phyloP scores from a whole-genome alignment of 2,797 vertebrate species.

The Eleutherodactylus coqui region DNA sequence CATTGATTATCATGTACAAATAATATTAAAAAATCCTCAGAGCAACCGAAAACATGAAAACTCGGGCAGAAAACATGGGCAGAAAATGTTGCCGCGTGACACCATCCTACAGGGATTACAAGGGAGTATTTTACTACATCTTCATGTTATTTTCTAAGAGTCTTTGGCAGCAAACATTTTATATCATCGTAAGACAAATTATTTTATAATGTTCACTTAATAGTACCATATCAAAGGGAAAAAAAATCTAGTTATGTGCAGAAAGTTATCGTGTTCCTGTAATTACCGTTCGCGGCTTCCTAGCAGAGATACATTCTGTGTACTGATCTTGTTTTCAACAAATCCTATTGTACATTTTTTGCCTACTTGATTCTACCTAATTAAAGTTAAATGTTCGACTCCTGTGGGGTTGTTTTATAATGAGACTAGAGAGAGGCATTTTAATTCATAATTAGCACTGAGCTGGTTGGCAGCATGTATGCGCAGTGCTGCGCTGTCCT shows the following conservation, averaged over 20 bases:
- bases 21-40: neutral
- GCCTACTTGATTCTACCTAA: conserved; percentile 64
- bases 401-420: conserved; percentile 38
- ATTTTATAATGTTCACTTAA: neutral
- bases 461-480: conserved; percentile 29
- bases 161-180: too few relatives aligned
- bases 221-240: neutral
- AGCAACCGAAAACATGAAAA: neutral
- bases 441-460: conserved; percentile 65
- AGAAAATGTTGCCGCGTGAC: neutral
- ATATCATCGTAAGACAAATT: neutral
- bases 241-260: conserved; percentile 51
- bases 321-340: conserved; percentile 63
- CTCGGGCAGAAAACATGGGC: neutral
- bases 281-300: conserved; percentile 53
- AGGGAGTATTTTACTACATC: neutral
- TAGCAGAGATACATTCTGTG: conserved; percentile 60
- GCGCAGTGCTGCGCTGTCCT: conserved; percentile 27
- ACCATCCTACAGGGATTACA: neutral
- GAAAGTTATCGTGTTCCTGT: conserved; percentile 54
- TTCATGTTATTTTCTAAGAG: neutral
- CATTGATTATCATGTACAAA: neutral
- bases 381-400: conserved; percentile 61
- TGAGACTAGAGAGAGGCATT: conserved; percentile 51
- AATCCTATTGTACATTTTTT: conserved; percentile 68